Percentiles rank a stretch among this genome's conserved stretches.
phyloP scores from a whole-genome alignment of 1,140 invertebrate species.

The Chelonus insularis region DNA sequence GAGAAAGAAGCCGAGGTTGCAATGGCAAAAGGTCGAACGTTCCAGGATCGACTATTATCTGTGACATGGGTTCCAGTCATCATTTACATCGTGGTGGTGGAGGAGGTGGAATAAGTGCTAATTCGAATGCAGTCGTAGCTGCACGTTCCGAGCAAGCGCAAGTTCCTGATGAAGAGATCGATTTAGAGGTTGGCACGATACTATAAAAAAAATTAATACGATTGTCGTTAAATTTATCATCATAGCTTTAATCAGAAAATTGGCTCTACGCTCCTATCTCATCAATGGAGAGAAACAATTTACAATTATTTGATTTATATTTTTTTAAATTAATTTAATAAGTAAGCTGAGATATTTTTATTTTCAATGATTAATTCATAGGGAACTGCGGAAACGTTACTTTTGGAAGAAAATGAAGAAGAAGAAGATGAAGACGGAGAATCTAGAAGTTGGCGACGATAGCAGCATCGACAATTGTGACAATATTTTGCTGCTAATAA shows the following conservation, averaged over 20 bases:
- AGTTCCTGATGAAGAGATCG: slow-evolving; percentile 53
- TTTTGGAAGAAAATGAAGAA: slow-evolving; percentile 62
- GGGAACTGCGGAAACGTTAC: slow-evolving; percentile 47
- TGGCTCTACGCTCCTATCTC: too few species aligned
- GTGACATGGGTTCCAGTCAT: slow-evolving; percentile 58
- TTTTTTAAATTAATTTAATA: neutral
- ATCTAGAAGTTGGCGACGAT: slow-evolving; percentile 65
- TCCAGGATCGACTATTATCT: slow-evolving; percentile 64
- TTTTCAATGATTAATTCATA: neutral
- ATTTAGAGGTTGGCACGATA: slow-evolving; percentile 58
- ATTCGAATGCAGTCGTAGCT: slow-evolving; percentile 39
- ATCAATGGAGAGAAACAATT: too few species aligned
- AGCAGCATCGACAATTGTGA: slow-evolving; percentile 51
- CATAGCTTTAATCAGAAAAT: too few species aligned
- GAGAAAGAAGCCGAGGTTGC: slow-evolving; percentile 74
- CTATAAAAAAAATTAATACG: too few species aligned
- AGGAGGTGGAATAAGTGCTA: slow-evolving; percentile 38
- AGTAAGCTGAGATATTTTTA: neutral
- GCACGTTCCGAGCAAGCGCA: slow-evolving; percentile 49
- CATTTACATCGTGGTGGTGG: slow-evolving; percentile 55
- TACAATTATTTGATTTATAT: too few species aligned
- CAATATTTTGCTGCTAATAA: slow-evolving; percentile 35
- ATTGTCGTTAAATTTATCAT: too few species aligned
- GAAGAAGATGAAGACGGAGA: slow-evolving; percentile 67
- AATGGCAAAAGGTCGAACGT: slow-evolving; percentile 67